These are phyloP conservation scores for Dynastes hyllus DNA, from an alignment of 2,888 invertebrate species.

Conservation along the genomic window DNA sequence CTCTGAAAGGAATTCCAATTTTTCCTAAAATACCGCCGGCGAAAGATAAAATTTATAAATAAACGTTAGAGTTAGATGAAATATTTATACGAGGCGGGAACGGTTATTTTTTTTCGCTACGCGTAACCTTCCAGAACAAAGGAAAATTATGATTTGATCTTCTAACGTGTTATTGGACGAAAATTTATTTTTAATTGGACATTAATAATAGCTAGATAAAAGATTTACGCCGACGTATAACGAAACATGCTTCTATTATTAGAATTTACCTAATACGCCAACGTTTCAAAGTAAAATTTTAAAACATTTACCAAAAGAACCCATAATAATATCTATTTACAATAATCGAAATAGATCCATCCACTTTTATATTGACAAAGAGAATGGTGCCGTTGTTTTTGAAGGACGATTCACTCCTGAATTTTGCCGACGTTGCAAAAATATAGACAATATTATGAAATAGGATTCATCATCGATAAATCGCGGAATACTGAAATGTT, in stretches of 20 bases:
- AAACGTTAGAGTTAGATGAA: conserved; percentile 25
- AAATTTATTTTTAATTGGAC: conserved; percentile 12
- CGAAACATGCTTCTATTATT: background rate
- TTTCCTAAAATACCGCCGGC: conserved; percentile 27
- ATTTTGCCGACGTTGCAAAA: too few relatives aligned
- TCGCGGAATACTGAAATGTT: too few relatives aligned
- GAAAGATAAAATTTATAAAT: conserved; percentile 35
- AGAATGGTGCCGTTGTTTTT: too few relatives aligned
- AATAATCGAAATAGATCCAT: too few relatives aligned
- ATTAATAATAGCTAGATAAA: background rate
- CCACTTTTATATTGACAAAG: too few relatives aligned
- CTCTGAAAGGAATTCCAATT: conserved; percentile 35
- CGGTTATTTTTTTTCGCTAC: background rate
- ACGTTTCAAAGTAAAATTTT: too few relatives aligned
- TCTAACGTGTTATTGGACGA: background rate
- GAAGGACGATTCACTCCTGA: too few relatives aligned
- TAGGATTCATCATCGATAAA: too few relatives aligned
- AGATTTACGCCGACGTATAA: background rate
- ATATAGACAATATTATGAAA: too few relatives aligned
- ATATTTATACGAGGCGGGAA: conserved; percentile 23
- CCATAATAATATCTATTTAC: too few relatives aligned
- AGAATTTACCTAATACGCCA: too few relatives aligned
- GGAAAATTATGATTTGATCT: conserved; percentile 4
- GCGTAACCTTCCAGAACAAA: conserved; percentile 8
- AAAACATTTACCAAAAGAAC: too few relatives aligned